Base-by-base conservation (phyloP, 2,888 invertebrate species). In the Platycnemis pennipes region DNA sequence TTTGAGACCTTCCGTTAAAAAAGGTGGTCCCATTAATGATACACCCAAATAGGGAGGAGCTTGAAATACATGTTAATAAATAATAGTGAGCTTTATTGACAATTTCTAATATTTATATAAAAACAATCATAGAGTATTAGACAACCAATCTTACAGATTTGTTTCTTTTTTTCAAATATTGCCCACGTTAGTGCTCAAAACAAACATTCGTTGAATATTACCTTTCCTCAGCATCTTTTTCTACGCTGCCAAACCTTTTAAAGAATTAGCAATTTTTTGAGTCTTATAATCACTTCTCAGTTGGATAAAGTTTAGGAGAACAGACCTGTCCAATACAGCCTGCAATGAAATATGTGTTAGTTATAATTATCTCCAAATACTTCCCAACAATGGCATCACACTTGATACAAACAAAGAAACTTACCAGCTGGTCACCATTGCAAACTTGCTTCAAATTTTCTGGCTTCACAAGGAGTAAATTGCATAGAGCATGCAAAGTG, bases 391-490 rank as follows among this genome's bases (percentile, higher is more conserved):
- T 7, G 8, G 94, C 69, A 69, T 45, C 45, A n/a, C 94, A 94
- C 44, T 44, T 42, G 69, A 44, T n/a, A 45, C 37, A 63, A 44
- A 77, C 4, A 94, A 88, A 77, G 53, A n/a, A 94, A 96, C 97
- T 97, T 97, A 99, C 99, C 97, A 99, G 97, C 94, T 99, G 99
- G 96, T 99, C 99, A 49, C 99, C 99, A 94, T 98, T 98, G 96
- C 99, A 99, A 95, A 99, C 99, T 97, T 99, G 99, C 96, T 98
- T 98, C 95, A 99, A 97, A 97, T 99, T 99, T 96, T 99, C 99
- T 0, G 99, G 99, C 96, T 99, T 99, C 0, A 99, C 99, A 88
- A 99, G 97, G 95, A 99, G 97, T 94, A 99, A 97, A 97, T 99
- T 99, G 96, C 99, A 99, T 94, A 99, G 97, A 4, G 99, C 99